These are phyloP conservation scores for Coracias cyanogaster DNA, from an alignment of 2,797 vertebrate genomes.

Conservation along the genomic window DNA sequence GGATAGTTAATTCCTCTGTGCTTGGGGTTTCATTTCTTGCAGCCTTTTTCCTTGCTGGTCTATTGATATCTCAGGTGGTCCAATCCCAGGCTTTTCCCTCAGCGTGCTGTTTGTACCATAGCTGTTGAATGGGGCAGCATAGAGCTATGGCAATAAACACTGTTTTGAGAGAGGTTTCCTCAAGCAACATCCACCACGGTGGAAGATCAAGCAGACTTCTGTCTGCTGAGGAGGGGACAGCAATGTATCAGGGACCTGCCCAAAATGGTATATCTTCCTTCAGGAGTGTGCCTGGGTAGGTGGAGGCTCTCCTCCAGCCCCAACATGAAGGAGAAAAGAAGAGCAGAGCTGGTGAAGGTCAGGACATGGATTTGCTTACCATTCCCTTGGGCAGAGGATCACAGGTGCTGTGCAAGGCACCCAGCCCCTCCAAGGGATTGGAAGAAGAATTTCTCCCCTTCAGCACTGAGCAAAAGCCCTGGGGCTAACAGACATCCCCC, in stretches of 20 bases:
- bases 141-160: neutral
- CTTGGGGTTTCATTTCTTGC: neutral
- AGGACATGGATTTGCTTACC: neutral
- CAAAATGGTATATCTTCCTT: neutral
- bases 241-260: neutral
- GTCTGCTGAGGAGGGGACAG: neutral
- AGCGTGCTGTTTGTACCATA: neutral
- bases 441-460: neutral
- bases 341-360: neutral
- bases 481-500: neutral
- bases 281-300: accelerated
- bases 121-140: neutral
- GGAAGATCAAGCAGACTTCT: neutral
- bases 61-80: neutral
- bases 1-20: neutral
- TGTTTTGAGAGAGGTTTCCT: neutral
- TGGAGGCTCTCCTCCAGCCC: neutral
- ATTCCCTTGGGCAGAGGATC: neutral
- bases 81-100: neutral
- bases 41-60: neutral
- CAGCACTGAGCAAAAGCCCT: neutral
- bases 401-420: neutral
- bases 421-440: accelerated
- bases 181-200: neutral
- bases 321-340: neutral